phyloP scores from a whole-genome alignment of 2,888 invertebrate genomes.

The Trilocha varians region DNA sequence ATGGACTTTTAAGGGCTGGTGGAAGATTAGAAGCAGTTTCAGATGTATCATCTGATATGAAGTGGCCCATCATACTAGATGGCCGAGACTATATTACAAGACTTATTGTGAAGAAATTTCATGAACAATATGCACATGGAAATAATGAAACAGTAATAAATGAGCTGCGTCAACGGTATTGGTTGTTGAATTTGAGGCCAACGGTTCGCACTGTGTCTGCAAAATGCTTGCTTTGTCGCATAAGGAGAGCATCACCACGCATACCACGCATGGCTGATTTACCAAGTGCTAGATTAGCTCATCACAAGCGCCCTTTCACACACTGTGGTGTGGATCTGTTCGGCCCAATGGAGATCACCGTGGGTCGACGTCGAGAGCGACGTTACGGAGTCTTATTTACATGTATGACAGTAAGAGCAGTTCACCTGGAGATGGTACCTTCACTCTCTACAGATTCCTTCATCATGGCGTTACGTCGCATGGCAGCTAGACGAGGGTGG shows the following conservation, averaged over 20 bases:
- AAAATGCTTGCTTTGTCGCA: neutral
- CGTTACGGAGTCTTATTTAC: slow-evolving; percentile 14
- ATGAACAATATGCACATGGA: too few species aligned
- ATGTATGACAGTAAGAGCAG: slow-evolving; percentile 12
- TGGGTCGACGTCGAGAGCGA: slow-evolving; percentile 8
- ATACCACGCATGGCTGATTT: slow-evolving; percentile 13
- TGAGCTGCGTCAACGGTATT: too few species aligned
- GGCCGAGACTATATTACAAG: slow-evolving; percentile 6
- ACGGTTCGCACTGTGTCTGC: neutral
- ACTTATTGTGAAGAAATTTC: too few species aligned
- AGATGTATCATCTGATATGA: slow-evolving; percentile 7
- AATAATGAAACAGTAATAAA: too few species aligned
- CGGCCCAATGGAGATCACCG: slow-evolving; percentile 10
- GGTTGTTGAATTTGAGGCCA: neutral
- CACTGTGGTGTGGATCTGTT: slow-evolving; percentile 11
- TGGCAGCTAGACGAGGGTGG: slow-evolving; percentile 9
- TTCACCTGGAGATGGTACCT: slow-evolving; percentile 11
- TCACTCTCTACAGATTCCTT: slow-evolving; percentile 7
- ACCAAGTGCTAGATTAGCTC: slow-evolving; percentile 12
- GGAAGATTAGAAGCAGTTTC: slow-evolving; percentile 10
- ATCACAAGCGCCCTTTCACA: slow-evolving; percentile 11
- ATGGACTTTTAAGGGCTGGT: slow-evolving; percentile 9
- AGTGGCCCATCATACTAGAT: slow-evolving; percentile 13
- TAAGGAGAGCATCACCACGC: slow-evolving; percentile 1
- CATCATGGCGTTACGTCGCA: slow-evolving; percentile 12